These are phyloP conservation scores for Sesia apiformis DNA, from an alignment of 2,888 invertebrate species.

Conservation along the genomic window DNA sequence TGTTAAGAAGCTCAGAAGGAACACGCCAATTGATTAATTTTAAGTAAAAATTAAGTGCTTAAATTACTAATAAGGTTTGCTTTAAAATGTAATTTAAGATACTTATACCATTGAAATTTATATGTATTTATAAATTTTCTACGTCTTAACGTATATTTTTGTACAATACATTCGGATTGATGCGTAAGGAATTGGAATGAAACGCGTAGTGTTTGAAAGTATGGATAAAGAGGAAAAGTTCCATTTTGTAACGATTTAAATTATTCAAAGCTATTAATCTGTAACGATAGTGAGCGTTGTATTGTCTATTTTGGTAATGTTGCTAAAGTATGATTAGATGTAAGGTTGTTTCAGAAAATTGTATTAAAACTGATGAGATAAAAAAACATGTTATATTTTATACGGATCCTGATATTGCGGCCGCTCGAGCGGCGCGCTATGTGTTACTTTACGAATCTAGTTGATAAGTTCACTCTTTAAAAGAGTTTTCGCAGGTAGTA, in stretches of 20 bases:
- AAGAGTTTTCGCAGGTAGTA: conserved; percentile 74
- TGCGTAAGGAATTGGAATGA: conserved; percentile 63
- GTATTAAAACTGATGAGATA: conserved; percentile 61
- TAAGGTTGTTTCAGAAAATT: conserved; percentile 73
- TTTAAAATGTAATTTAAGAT: conserved; percentile 44
- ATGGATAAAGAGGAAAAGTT: conserved; percentile 48
- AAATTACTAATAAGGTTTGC: conserved; percentile 47
- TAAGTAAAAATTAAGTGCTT: conserved; percentile 61
- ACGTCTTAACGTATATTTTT: conserved; percentile 66
- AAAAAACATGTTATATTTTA: conserved; percentile 70
- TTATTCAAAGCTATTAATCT: conserved; percentile 53
- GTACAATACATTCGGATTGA: conserved; percentile 61
- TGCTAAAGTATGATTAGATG: conserved; percentile 52
- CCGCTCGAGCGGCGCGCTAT: conserved; percentile 30
- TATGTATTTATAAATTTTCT: conserved; percentile 48
- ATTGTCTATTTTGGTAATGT: conserved; percentile 67
- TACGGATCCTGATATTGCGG: conserved; percentile 56
- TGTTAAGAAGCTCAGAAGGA: conserved; percentile 54
- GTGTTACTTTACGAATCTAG: conserved; percentile 69
- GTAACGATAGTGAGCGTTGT: conserved; percentile 66
- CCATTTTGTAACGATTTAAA: conserved; percentile 57
- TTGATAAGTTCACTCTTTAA: conserved; percentile 69
- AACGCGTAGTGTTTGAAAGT: conserved; percentile 34
- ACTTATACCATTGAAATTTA: conserved; percentile 45
- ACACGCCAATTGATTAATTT: conserved; percentile 60